These are phyloP conservation scores for Rhabdornis inornatus DNA, from an alignment of 2,113 vertebrate species.

Conservation along the genomic window DNA sequence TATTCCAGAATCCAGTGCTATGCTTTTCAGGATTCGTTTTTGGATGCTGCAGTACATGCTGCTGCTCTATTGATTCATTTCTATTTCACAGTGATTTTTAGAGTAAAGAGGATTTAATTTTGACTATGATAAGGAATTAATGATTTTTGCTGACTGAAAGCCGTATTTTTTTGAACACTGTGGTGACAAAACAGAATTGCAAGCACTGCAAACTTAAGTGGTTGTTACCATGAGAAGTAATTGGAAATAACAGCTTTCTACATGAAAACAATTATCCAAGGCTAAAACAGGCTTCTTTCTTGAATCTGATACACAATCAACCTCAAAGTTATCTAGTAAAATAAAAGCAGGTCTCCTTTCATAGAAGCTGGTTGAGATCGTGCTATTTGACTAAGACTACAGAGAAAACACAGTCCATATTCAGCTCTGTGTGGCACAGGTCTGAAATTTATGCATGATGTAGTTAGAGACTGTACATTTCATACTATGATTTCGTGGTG, in stretches of 20 bases:
- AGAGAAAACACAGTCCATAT: not conserved
- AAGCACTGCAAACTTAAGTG: conserved; percentile 8
- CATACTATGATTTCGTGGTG: not conserved
- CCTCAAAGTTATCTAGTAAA: conserved; percentile 31
- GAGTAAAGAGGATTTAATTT: conserved; percentile 8
- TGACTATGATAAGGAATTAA: not conserved
- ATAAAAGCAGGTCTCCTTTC: not conserved
- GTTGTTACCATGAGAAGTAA: conserved; percentile 29
- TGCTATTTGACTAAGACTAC: not conserved
- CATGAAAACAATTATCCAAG: conserved; percentile 32
- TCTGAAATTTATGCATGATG: not conserved
- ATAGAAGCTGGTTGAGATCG: not conserved
- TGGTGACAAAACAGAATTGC: conserved; percentile 5
- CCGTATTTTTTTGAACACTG: not conserved
- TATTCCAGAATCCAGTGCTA: not conserved
- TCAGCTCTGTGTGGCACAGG: not conserved
- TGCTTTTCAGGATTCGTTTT: not conserved
- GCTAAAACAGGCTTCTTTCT: conserved; percentile 13
- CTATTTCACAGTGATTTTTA: conserved; percentile 12
- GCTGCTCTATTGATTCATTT: not conserved
- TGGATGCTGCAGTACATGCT: not conserved
- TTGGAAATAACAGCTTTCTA: conserved; percentile 46
- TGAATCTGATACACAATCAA: conserved; percentile 23
- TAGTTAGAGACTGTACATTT: not conserved
- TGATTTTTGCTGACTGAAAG: conserved; percentile 10